Evolutionary conservation across 2,113 vertebrate genomes (phyloP).

Genomic region (Bubalus kerabau): DNA sequence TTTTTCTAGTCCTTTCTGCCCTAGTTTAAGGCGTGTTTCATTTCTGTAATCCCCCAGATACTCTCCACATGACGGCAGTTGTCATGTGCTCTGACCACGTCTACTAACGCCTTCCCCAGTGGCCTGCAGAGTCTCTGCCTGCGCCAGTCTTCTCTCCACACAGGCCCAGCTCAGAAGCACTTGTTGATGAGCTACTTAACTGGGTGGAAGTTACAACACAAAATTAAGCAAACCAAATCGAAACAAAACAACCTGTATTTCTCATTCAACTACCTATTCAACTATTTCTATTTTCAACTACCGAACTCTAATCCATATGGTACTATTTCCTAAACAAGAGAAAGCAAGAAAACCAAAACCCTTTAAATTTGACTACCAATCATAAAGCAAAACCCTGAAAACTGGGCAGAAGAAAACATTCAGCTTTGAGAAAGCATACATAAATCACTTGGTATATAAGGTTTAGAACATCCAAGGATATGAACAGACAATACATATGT

Average conservation of each 20-base stretch:
- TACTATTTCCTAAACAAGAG: neutral
- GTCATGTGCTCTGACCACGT: neutral
- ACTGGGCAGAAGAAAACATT: neutral
- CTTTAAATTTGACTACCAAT: neutral
- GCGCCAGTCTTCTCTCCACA: neutral
- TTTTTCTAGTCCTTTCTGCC: neutral
- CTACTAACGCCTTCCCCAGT: neutral
- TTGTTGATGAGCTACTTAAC: neutral
- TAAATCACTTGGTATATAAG: neutral
- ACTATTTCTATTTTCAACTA: neutral
- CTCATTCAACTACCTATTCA: neutral
- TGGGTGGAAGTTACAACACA: neutral
- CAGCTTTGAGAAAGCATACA: neutral
- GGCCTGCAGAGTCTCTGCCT: neutral
- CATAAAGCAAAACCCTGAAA: neutral
- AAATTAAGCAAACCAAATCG: neutral
- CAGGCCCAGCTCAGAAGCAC: neutral
- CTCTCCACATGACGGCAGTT: neutral
- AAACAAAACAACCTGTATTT: neutral
- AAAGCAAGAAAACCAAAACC: neutral
- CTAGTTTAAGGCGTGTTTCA: neutral
- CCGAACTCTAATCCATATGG: neutral
- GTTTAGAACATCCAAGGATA: neutral
- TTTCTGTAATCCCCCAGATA: neutral
- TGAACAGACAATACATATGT: neutral